Evolutionary conservation across 1,140 invertebrate species (phyloP), one percentile per base, ranked within the genome.

Genomic region (Harlomillsia oculata): DNA sequence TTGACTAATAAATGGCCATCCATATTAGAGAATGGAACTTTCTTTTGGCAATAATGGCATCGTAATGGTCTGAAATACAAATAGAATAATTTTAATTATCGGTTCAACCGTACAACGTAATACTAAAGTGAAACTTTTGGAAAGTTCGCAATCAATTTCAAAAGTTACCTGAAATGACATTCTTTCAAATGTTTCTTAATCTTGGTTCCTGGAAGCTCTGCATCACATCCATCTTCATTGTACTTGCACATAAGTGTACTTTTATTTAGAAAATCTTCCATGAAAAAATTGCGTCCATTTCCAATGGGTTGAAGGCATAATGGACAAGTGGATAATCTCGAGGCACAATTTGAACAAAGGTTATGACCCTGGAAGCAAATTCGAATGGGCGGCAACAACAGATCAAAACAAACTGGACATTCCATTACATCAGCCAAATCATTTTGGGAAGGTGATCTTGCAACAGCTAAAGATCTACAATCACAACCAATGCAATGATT

Each of bases 401-500:
- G 26, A n/a, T 60, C 48, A 20, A 60, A 52, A 28, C 59, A 60
- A 44, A 60, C 59, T 23, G 59, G 59, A 56, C 59, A 60, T 30
- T 60, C 59, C n/a, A 60, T 32, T 2, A 60, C 25, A 2, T 36
- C 45, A 23, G 56, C 26, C 20, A 60, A 28, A 14, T 60, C 53
- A 16, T 60, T 49, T 41, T 52, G 21, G 1, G 23, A n/a, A 11
- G 59, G 59, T 0, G 53, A 41, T 23, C 37, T 45, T 14, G 30
- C 45, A 8, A 60, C 48, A 30, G 50, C 53, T 2, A 30, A 26
- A n/a, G 16, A 44, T 29, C 58, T 60, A 28, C 5, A 50, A 54
- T n/a, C n/a, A n/a, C n/a, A n/a, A n/a, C n/a, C n/a, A n/a, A n/a
- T n/a, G n/a, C n/a, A n/a, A n/a, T n/a, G n/a, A n/a, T n/a, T n/a